Evolutionary conservation across 2,888 invertebrate genomes (phyloP), one percentile per base, ranked within the genome.

Genomic region (Xanthorhoe designata): DNA sequence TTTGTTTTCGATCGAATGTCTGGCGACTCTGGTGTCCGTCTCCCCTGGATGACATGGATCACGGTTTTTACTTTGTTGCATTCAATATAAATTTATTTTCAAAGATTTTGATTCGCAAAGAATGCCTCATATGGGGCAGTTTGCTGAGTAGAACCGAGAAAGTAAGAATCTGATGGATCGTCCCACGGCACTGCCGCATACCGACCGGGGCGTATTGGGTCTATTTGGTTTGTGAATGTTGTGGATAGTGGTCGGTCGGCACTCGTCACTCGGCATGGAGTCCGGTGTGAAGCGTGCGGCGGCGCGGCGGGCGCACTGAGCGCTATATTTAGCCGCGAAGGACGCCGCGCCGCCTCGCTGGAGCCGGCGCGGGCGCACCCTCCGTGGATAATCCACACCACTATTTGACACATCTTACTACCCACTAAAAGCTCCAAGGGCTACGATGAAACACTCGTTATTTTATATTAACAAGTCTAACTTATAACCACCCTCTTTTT

Each of bases 1-100:
- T 24, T 13, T 45, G 45, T 45, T 54, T 4, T 45, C 45, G 38
- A 53, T 61, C 47, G 24, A 47, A 24, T 17, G 56, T 55, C 4
- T 45, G n/a, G 24, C 19, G 32, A 32, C 32, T n/a, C n/a, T 32
- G 32, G 32, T 32, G 32, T 1, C 32, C 32, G 19, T 54, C 18
- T 38, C 54, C n/a, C n/a, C n/a, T n/a, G n/a, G n/a, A n/a, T n/a
- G n/a, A n/a, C n/a, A n/a, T 13, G 10, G 38, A 10, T 3, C 38
- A 42, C 13, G 13, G 9, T 42, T 13, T 42, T 13, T 13, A 13
- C 38, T 42, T 42, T 42, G 13, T 42, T 42, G 38, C 13, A 4
- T 42, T 42, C 5, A 13, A 13, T 38, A 42, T 13, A 13, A 13
- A 42, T 13, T 32, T 1, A 42, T 42, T 42, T 42, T 42, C 13